phyloP scores from a whole-genome alignment of 2,888 invertebrate genomes.

The Aporophyla lueneburgensis region DNA sequence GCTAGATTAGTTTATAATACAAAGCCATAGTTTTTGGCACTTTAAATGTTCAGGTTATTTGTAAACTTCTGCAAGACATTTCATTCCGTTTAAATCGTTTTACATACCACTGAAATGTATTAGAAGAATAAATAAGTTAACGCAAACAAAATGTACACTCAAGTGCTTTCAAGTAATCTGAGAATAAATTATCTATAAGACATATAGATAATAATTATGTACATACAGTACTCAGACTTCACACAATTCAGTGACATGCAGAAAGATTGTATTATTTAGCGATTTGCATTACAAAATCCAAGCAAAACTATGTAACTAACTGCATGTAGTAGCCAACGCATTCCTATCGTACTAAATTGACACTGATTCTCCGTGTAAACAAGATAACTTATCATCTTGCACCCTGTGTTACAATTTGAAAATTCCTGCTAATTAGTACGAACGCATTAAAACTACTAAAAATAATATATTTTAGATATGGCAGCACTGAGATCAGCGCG shows the following conservation, averaged over 20 bases:
- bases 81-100: not conserved
- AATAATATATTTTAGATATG: conserved; percentile 73
- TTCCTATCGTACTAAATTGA: conserved; percentile 69
- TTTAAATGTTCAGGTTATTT: conserved; percentile 19
- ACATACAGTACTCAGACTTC: not conserved
- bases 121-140: not conserved
- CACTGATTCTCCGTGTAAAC: conserved; percentile 62
- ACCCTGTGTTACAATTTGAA: conserved; percentile 70
- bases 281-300: conserved; percentile 28
- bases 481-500: conserved; percentile 75
- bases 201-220: not conserved
- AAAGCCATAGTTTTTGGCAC: conserved; percentile 19
- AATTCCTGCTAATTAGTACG: conserved; percentile 67
- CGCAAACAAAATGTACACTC: not conserved
- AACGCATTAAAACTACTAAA: conserved; percentile 71
- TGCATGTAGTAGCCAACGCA: conserved; percentile 37
- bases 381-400: conserved; percentile 84
- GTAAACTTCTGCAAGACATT: not conserved
- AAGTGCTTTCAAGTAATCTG: not conserved
- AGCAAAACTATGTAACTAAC: conserved; percentile 50
- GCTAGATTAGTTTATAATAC: conserved; percentile 43
- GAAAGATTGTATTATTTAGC: not conserved
- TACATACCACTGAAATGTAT: conserved; percentile 7
- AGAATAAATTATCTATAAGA: not conserved
- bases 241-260: conserved; percentile 19